Evolutionary conservation across 2,888 invertebrate species (phyloP).

Genomic region (Caenorhabditis sp.): DNA sequence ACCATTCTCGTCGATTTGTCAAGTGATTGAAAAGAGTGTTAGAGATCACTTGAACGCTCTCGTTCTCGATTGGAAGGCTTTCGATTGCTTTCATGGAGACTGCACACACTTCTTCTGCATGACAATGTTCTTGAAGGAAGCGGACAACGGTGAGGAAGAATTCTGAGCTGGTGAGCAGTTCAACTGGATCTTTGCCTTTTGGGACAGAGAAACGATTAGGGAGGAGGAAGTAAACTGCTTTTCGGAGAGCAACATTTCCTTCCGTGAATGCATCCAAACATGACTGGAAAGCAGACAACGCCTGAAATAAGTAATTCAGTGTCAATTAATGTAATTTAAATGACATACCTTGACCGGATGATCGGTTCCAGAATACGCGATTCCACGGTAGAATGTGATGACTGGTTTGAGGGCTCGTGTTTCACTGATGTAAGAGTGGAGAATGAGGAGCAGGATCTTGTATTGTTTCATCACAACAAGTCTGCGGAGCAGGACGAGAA

Average conservation of each 20-base stretch:
- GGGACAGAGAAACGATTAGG: constrained; percentile 28
- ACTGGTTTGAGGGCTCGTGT: constrained; percentile 58
- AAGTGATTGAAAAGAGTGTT: constrained; percentile 77
- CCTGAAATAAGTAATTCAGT: constrained; percentile 26
- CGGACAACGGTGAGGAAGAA: constrained; percentile 64
- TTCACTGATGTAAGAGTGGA: constrained; percentile 60
- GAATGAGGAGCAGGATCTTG: constrained; percentile 38
- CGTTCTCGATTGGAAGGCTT: constrained; percentile 60
- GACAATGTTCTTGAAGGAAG: constrained; percentile 72
- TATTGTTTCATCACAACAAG: constrained; percentile 47
- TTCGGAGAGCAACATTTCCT: constrained; percentile 71
- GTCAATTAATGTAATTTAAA: neutral
- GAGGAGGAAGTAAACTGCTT: constrained; percentile 66
- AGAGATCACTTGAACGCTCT: constrained; percentile 68
- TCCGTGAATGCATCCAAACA: constrained; percentile 66
- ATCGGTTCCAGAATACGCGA: constrained; percentile 74
- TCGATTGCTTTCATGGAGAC: constrained; percentile 72
- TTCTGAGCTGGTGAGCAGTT: constrained; percentile 38
- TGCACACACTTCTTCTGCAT: constrained; percentile 71
- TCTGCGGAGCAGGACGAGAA: constrained; percentile 37
- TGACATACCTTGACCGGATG: constrained; percentile 63
- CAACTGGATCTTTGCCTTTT: constrained; percentile 45
- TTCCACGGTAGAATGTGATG: constrained; percentile 74
- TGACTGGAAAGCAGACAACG: constrained; percentile 69
- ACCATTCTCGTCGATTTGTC: constrained; percentile 68